These are phyloP conservation scores for Peromyscus maniculatus DNA, from an alignment of 2,113 vertebrate species.

Conservation along the genomic window DNA sequence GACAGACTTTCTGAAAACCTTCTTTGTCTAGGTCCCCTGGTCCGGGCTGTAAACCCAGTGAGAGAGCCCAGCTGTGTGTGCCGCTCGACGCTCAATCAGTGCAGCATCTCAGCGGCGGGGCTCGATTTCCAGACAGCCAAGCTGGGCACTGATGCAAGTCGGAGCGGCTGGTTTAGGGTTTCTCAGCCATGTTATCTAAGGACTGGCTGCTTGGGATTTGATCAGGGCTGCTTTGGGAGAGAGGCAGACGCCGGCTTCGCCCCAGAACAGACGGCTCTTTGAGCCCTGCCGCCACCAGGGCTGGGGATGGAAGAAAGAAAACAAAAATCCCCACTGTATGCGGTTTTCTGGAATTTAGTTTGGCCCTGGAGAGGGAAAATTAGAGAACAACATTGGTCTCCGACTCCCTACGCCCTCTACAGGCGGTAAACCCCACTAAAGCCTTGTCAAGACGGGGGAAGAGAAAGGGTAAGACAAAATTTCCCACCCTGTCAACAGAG, in stretches of 20 bases:
- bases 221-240: constrained; percentile 72
- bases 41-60: constrained; percentile 27
- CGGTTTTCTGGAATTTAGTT: constrained; percentile 77
- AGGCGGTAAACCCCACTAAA: constrained; percentile 7
- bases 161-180: constrained; percentile 70
- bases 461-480: neutral
- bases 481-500: neutral
- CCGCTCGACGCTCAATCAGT: constrained; percentile 67
- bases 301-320: constrained; percentile 79
- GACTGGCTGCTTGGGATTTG: constrained; percentile 78
- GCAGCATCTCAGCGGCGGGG: constrained; percentile 52
- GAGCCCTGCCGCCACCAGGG: constrained; percentile 78
- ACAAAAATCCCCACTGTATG: constrained; percentile 83
- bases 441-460: neutral
- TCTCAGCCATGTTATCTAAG: constrained; percentile 78
- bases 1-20: constrained; percentile 74
- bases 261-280: constrained; percentile 82
- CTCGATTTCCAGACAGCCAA: constrained; percentile 73
- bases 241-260: constrained; percentile 77
- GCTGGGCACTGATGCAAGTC: constrained; percentile 67
- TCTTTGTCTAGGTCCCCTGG: constrained; percentile 78
- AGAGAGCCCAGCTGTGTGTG: constrained; percentile 32
- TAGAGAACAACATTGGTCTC: constrained; percentile 32
- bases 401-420: constrained; percentile 64
- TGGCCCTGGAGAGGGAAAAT: constrained; percentile 71